These are phyloP conservation scores for Tridacna gigas DNA, from an alignment of 2,888 invertebrate species.

Conservation along the genomic window DNA sequence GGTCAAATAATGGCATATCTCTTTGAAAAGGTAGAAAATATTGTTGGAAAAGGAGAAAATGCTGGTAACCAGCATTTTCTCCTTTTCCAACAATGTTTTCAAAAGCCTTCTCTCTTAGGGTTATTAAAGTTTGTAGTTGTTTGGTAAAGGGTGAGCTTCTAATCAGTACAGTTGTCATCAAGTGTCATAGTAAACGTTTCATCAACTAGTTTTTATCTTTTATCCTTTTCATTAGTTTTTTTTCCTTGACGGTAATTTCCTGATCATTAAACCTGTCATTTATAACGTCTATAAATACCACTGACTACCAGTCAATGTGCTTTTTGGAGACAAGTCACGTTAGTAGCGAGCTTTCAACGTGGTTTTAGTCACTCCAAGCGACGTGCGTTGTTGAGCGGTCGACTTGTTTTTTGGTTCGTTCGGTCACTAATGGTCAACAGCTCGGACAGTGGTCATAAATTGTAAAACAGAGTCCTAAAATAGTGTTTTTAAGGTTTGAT, in stretches of 20 bases:
- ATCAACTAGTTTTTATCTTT: slow-evolving; percentile 11
- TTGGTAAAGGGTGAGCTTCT: background rate
- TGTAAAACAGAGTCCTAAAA: no score
- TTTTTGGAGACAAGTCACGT: slow-evolving; percentile 10
- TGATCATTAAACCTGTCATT: slow-evolving; percentile 28
- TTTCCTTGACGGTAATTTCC: slow-evolving; percentile 21
- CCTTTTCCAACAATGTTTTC: no score
- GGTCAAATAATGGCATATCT: no score
- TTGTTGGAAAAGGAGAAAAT: no score
- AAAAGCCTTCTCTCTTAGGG: no score
- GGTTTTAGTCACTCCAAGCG: background rate
- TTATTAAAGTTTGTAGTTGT: no score
- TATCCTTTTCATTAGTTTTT: slow-evolving; percentile 15
- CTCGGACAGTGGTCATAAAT: no score
- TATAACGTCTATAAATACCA: slow-evolving; percentile 20
- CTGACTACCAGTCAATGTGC: slow-evolving; percentile 4
- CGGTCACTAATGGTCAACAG: no score
- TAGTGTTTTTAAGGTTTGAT: no score
- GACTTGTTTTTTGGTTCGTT: background rate
- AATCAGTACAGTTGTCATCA: slow-evolving; percentile 19
- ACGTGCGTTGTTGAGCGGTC: slow-evolving; percentile 2
- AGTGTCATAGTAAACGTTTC: slow-evolving; percentile 10
- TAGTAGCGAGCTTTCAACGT: background rate
- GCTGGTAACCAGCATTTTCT: no score
- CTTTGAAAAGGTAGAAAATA: no score